Conservation (phyloP, 1,140 invertebrate species). For the Helicoverpa armigera region DNA sequence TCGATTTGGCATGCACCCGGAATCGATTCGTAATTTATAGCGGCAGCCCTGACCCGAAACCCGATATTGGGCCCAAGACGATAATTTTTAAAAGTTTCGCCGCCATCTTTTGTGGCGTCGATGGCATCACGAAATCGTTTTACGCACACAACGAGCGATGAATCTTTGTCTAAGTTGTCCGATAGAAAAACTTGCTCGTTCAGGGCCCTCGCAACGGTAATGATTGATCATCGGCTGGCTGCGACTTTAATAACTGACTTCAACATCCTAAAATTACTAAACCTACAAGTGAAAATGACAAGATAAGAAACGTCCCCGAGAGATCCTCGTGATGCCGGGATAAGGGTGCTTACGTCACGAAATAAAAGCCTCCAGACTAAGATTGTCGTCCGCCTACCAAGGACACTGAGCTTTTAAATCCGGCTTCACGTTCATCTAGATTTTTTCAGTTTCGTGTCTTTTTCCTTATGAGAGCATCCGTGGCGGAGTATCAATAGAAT, state of each 20-base stretch:
- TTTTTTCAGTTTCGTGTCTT: slow-evolving; percentile 12
- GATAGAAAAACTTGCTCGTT: slow-evolving; percentile 41
- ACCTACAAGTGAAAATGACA: neutral
- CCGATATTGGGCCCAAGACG: slow-evolving; percentile 41
- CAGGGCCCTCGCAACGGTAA: slow-evolving; percentile 14
- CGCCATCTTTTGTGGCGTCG: slow-evolving; percentile 36
- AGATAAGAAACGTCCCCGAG: slow-evolving; percentile 27
- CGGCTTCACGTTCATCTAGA: neutral
- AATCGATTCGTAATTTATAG: slow-evolving; percentile 33
- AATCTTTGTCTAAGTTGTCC: slow-evolving; percentile 43
- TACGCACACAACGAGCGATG: slow-evolving; percentile 37
- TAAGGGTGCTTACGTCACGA: slow-evolving; percentile 43
- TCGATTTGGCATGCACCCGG: slow-evolving; percentile 31
- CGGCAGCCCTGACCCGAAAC: slow-evolving; percentile 29
- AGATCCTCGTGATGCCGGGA: slow-evolving; percentile 31
- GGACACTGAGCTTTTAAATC: slow-evolving; percentile 31
- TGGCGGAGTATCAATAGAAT: slow-evolving; percentile 14
- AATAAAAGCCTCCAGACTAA: slow-evolving; percentile 37
- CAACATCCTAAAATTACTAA: slow-evolving; percentile 9
- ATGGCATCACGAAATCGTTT: slow-evolving; percentile 43
- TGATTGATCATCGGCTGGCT: slow-evolving; percentile 31
- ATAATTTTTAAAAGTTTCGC: slow-evolving; percentile 52
- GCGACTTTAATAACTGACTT: slow-evolving; percentile 13
- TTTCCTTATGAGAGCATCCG: slow-evolving; percentile 16
- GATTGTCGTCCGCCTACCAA: slow-evolving; percentile 37